Percentiles rank a stretch among this genome's conserved stretches.
Evolutionary conservation across 92 coral and sea anemone species (phyloP).

Genomic region (Porites lobata): DNA sequence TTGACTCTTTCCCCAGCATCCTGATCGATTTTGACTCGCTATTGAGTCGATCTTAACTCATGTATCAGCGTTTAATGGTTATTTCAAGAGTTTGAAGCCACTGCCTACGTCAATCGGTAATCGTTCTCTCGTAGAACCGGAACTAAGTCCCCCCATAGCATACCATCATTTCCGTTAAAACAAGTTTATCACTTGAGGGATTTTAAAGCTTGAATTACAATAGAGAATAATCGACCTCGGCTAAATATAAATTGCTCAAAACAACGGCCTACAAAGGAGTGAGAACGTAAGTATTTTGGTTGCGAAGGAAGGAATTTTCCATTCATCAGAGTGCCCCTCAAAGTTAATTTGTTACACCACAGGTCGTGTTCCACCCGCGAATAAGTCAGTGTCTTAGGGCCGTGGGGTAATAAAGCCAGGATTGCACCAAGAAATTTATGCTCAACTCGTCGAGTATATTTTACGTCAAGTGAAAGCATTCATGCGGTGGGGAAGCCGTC

Average conservation of each 20-base stretch:
- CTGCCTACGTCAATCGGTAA: conserved; percentile 50
- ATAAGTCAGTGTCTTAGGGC: conserved; percentile 18
- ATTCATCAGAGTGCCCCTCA: conserved; percentile 6
- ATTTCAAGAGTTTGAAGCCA: conserved; percentile 19
- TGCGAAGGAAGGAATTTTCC: conserved; percentile 28
- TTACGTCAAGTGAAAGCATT: conserved; percentile 31
- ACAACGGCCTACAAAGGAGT: conserved; percentile 72
- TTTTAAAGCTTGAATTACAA: conserved; percentile 92
- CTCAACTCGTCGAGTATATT: conserved; percentile 38
- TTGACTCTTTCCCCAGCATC: background rate
- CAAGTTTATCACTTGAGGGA: conserved; percentile 88
- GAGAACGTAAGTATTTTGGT: conserved; percentile 53
- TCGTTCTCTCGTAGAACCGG: conserved; percentile 82
- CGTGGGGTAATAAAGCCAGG: conserved; percentile 38
- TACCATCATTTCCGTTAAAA: conserved; percentile 90
- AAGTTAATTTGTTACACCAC: conserved; percentile 11
- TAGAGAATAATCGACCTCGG: conserved; percentile 85
- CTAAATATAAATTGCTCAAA: conserved; percentile 87
- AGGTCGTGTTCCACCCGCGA: background rate
- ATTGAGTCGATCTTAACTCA: conserved; percentile 1
- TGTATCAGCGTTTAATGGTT: background rate
- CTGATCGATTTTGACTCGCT: conserved; percentile 10
- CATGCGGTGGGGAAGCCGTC: conserved; percentile 9
- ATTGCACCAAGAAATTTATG: conserved; percentile 17
- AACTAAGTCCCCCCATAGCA: conserved; percentile 86